Percentiles rank a stretch among this genome's conserved stretches.
Conservation (phyloP, 2,797 vertebrate species). For the Eidolon dupreanum region DNA sequence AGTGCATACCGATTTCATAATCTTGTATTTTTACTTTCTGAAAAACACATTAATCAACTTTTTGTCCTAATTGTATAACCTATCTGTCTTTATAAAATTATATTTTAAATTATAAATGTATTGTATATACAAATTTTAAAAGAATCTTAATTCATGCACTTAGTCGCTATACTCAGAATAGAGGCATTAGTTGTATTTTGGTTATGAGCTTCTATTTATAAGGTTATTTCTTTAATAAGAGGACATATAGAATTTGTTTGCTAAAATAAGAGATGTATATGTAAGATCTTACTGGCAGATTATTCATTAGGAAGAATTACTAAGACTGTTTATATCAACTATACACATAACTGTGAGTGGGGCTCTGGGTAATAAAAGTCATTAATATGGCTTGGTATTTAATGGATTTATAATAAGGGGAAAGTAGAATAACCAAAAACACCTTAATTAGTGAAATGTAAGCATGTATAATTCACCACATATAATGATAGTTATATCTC, state of each 20-base stretch:
- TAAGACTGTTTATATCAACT: neutral
- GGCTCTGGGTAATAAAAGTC: neutral
- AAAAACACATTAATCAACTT: neutral
- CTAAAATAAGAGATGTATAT: neutral
- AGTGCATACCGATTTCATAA: neutral
- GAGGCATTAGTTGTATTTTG: neutral
- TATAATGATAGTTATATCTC: neutral
- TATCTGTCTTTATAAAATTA: neutral
- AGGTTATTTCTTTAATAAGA: neutral
- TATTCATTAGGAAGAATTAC: neutral
- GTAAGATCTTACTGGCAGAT: neutral
- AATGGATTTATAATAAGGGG: neutral
- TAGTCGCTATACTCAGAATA: neutral
- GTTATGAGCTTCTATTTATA: neutral
- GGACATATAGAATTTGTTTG: neutral
- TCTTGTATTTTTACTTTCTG: neutral
- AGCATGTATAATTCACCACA: neutral
- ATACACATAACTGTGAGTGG: neutral
- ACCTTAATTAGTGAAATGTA: neutral
- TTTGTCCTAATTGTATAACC: neutral
- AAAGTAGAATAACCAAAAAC: neutral
- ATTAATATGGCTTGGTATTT: neutral
- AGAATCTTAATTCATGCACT: neutral
- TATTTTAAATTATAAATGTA: neutral
- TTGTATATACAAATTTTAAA: neutral